Evolutionary conservation across 1,140 invertebrate species (phyloP), one percentile per base, ranked within the genome.

Genomic region (Drosophila takahashii): DNA sequence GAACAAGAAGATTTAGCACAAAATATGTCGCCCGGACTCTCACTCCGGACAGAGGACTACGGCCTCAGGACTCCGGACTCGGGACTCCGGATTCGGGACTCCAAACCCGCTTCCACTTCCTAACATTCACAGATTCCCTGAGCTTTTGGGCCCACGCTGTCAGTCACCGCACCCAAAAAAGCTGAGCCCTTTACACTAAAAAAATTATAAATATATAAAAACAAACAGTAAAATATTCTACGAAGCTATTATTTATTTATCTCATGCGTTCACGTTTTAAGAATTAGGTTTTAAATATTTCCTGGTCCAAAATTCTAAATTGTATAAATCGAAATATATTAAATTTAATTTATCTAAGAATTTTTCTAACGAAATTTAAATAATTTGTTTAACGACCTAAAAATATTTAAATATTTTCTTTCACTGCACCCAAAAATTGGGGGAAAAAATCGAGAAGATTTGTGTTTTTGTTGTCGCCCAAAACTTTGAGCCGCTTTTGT

Each of bases 1-100:
- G 83, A 87, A 87, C 84, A 89, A 79, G 84, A 87, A 87, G 83
- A 87, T 83, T 87, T 89, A 79, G 72, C 83, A 77, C 76, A 83
- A 89, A 87, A 87, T 87, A 86, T 86, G 79, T 86, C 75, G 75
- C 53, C 53, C 50, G 59, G 52, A 11, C 72, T 59, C 47, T 37
- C 45, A 52, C 50, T 64, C 59, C 45, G 45, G 27, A 26, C n/a
- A 15, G 27, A 36, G 44, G 45, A 61, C 37, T 67, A 26, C 36
- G 59, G 64, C 59, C 64, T 42, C 34, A 42, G 64, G 59, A 64
- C 44, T 65, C n/a, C 34, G 64, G 59, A 64, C 36, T 65, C n/a
- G 15, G 50, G 52, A 36, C n/a, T 36, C 8, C 22, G 57, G 34
- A 60, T 41, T 61, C 39, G n/a, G 39, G 15, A 60, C 47, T 45